These are phyloP conservation scores for Drosophila barbarae DNA, from an alignment of 2,888 invertebrate genomes.

Conservation along the genomic window DNA sequence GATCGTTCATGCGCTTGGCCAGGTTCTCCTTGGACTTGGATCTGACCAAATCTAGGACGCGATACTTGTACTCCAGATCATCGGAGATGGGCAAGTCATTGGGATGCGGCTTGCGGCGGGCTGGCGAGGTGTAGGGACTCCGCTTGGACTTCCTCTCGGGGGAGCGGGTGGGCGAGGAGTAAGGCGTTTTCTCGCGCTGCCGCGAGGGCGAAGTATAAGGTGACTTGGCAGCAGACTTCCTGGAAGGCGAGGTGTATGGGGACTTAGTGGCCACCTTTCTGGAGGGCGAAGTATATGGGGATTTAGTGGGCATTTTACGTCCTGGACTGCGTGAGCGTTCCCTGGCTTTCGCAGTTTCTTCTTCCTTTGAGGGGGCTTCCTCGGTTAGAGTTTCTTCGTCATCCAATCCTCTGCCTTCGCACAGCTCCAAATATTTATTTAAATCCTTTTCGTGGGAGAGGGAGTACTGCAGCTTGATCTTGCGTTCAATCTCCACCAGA, in stretches of 20 bases:
- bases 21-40: slow-evolving; percentile 67
- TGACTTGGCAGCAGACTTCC: slow-evolving; percentile 45
- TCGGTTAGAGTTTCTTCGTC: slow-evolving; percentile 43
- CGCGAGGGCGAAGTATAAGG: slow-evolving; percentile 49
- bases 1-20: slow-evolving; percentile 52
- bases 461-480: slow-evolving; percentile 76
- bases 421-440: slow-evolving; percentile 71
- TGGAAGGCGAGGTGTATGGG: slow-evolving; percentile 60
- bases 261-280: slow-evolving; percentile 50
- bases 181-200: slow-evolving; percentile 44
- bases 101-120: slow-evolving; percentile 40
- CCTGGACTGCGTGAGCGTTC: slow-evolving; percentile 60
- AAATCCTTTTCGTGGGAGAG: slow-evolving; percentile 76
- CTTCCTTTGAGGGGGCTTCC: slow-evolving; percentile 10
- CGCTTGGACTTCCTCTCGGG: slow-evolving; percentile 25
- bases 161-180: slow-evolving; percentile 57
- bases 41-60: slow-evolving; percentile 68
- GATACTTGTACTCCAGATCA: slow-evolving; percentile 71
- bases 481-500: slow-evolving; percentile 73
- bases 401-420: slow-evolving; percentile 73
- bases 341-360: slow-evolving; percentile 5
- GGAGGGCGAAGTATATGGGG: slow-evolving; percentile 60
- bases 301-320: slow-evolving; percentile 44
- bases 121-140: slow-evolving; percentile 61
- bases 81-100: slow-evolving; percentile 61